Base-by-base conservation (phyloP, 1,140 invertebrate species). In the Zaprionus ghesquierei region DNA sequence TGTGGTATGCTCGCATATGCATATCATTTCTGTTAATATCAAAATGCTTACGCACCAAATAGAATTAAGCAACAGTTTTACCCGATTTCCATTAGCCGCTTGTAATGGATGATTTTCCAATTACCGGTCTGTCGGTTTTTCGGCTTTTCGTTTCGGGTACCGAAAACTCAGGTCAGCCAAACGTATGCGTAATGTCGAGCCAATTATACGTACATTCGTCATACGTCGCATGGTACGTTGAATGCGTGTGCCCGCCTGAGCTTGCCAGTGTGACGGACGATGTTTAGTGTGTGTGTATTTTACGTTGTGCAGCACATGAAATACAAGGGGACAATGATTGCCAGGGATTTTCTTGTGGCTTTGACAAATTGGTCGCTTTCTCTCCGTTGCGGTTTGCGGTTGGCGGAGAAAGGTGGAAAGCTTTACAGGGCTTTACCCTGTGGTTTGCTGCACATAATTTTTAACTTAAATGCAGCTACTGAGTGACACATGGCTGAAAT, bases 71-170 rank as follows among this genome's bases (percentile, higher is more conserved):
- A 76, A 86, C 70, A 87, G 81, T 86, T 87, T 82, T 51, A 85
- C 79, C 74, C 68, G 64, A 55, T 87, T 82, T 86, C 81, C 81
- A 86, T 86, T 87, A 87, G 82, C 58, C 68, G 75, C 60, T 86
- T 62, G 82, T 86, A 86, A 86, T 87, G 84, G 82, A 79, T 87
- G 81, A 87, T 86, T 86, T 86, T 87, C 82, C 81, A 86, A 86
- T 86, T 86, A 86, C 81, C 81, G 81, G 81, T 49, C 81, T 65
- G 70, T 73, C 78, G 61, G 38, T 29, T 69, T 74, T 74, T 58
- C 44, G 44, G 58, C 35, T 8, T 41, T 41, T 41, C 33, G 33
- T 35, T 13, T 15, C 41, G 58, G 10, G 20, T 23, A 15, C 33
- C 22, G 10, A 9, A 46, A 41, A 23, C 5, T 15, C 49, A 41